Percentiles rank a stretch among this genome's conserved stretches.
These are phyloP conservation scores for Macropodus opercularis DNA, from an alignment of 2,797 vertebrate species.

Conservation along the genomic window DNA sequence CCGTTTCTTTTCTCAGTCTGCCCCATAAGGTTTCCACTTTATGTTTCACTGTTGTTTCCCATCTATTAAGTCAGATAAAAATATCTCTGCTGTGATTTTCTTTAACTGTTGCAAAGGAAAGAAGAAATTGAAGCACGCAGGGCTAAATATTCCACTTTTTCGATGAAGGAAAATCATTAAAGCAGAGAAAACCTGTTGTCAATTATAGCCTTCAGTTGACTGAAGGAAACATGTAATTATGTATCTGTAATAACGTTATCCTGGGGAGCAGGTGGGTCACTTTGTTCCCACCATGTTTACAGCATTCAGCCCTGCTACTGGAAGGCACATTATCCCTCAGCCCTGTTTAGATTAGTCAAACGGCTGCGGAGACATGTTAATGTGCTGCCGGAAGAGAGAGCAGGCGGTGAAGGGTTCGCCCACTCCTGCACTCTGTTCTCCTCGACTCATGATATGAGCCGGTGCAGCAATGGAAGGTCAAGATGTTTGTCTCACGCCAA, in stretches of 20 bases:
- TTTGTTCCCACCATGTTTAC: constrained; percentile 54
- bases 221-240: neutral
- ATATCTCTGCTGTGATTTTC: neutral
- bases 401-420: neutral
- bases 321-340: constrained; percentile 41
- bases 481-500: constrained; percentile 20
- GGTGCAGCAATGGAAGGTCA: neutral
- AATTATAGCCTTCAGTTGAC: neutral
- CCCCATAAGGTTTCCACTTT: neutral
- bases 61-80: neutral
- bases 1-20: neutral
- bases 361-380: constrained; percentile 32
- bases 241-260: neutral
- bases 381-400: constrained; percentile 12
- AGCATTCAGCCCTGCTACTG: constrained; percentile 49
- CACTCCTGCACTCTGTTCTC: neutral
- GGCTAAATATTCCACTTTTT: neutral
- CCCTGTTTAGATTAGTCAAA: constrained; percentile 46
- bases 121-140: neutral
- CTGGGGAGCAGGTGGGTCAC: constrained; percentile 58
- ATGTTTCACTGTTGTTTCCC: neutral
- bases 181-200: too few species aligned
- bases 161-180: neutral
- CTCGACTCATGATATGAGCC: neutral
- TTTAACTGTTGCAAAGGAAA: neutral